Evolutionary conservation across 2,888 invertebrate genomes (phyloP).

Genomic region (Bombylius major): DNA sequence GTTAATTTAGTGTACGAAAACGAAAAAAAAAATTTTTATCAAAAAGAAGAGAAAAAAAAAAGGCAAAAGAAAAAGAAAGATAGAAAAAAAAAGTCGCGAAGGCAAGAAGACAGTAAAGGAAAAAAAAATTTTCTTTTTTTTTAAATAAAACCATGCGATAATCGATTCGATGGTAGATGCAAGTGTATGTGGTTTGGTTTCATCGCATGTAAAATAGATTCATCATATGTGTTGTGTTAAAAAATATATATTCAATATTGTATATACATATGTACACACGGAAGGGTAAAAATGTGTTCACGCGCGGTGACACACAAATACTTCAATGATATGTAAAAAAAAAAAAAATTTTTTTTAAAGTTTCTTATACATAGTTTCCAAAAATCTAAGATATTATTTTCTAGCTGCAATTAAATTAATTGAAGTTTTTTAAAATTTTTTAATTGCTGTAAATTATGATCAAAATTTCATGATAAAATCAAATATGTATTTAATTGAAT

Average conservation of each 20-base stretch:
- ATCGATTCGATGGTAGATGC: slow-evolving; percentile 14
- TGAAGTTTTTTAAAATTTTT: too few species aligned
- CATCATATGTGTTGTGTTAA: not conserved
- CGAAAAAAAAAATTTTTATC: not conserved
- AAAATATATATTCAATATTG: too few species aligned
- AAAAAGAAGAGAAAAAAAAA: not conserved
- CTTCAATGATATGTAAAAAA: slow-evolving; percentile 16
- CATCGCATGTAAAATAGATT: not conserved
- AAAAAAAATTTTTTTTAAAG: slow-evolving; percentile 10
- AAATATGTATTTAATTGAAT: too few species aligned
- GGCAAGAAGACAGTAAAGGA: not conserved
- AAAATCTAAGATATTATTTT: too few species aligned
- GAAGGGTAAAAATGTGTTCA: slow-evolving; percentile 9
- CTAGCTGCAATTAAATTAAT: too few species aligned
- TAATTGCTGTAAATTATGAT: too few species aligned
- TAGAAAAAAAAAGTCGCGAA: slow-evolving; percentile 3
- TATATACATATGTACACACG: not conserved
- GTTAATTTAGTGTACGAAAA: not conserved
- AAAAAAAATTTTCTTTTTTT: slow-evolving; percentile 1
- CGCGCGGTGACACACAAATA: slow-evolving; percentile 21
- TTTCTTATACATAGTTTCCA: not conserved
- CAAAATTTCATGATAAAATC: too few species aligned
- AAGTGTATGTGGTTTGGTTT: slow-evolving; percentile 3
- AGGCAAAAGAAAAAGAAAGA: not conserved
- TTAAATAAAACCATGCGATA: slow-evolving; percentile 21